Conservation (phyloP, 2,113 vertebrate species). For the Crotophaga sulcirostris region DNA sequence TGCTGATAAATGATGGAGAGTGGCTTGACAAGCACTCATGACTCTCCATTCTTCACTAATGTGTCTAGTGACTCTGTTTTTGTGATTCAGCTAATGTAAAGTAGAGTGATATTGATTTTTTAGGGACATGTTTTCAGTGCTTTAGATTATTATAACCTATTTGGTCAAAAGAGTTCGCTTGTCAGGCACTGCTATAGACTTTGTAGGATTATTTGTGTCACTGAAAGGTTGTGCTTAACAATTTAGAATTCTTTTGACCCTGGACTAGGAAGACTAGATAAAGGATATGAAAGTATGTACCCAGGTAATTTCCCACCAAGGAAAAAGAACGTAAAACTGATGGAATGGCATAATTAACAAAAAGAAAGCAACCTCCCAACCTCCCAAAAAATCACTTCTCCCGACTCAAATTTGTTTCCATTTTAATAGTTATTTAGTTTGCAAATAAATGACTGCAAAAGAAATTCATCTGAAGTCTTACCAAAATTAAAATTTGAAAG, state of each 20-base stretch:
- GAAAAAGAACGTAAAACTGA: background rate
- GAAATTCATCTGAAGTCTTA: background rate
- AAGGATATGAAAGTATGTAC: background rate
- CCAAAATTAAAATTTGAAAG: background rate
- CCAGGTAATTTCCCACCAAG: background rate
- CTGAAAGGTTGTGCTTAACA: background rate
- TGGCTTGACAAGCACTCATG: too few species aligned
- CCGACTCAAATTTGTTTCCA: background rate
- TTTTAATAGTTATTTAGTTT: background rate
- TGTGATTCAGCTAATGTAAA: background rate
- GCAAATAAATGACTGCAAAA: background rate
- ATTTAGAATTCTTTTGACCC: background rate
- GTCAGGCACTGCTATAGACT: background rate
- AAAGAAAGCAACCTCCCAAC: rapidly evolving
- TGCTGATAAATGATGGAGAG: too few species aligned
- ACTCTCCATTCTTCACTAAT: too few species aligned
- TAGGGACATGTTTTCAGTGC: background rate
- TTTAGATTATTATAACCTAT: background rate
- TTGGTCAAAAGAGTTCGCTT: background rate
- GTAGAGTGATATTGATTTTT: background rate
- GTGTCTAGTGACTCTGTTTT: too few species aligned
- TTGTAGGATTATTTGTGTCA: background rate
- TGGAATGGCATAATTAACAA: background rate
- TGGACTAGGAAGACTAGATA: background rate
- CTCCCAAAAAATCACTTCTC: rapidly evolving